A percentile compares a stretch with the other conserved stretches of the same genome.
phyloP scores from a whole-genome alignment of 2,113 vertebrate species.

The Cyrtonyx montezumae region DNA sequence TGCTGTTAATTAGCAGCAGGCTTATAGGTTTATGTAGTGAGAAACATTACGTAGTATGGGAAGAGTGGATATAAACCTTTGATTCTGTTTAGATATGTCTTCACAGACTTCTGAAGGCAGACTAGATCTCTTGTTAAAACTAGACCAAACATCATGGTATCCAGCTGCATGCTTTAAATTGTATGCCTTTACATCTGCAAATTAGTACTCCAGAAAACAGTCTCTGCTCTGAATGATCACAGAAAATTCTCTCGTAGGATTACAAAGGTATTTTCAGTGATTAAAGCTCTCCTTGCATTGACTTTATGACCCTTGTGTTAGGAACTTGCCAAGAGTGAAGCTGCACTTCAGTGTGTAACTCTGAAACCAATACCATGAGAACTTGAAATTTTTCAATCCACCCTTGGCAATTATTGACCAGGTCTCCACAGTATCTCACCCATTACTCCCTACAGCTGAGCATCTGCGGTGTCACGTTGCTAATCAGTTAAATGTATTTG shows the following conservation, averaged over 20 bases:
- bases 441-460: not conserved
- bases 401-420: not conserved
- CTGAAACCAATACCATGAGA: fast-evolving
- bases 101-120: not conserved
- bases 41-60: not conserved
- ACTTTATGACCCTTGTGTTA: not conserved
- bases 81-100: not conserved
- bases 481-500: not conserved
- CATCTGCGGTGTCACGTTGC: not conserved
- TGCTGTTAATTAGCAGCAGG: not conserved
- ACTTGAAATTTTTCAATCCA: not conserved
- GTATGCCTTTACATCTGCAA: not conserved
- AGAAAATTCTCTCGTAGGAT: not conserved
- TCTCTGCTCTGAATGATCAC: not conserved
- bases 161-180: not conserved
- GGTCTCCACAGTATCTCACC: not conserved
- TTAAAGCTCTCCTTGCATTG: not conserved
- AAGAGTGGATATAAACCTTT: not conserved
- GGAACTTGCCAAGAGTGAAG: not conserved
- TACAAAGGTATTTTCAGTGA: not conserved
- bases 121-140: not conserved
- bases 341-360: not conserved
- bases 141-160: not conserved
- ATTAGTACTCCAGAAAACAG: not conserved
- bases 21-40: not conserved